These are phyloP conservation scores for Drosophila melanogaster DNA, from an alignment of 1,140 invertebrate species.

Conservation along the genomic window Release_6_plus_ISO1_MT NT_033779.5:4266001-4266500, in stretches of 20 bases:
- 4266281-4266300: slow-evolving; percentile 54
- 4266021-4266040: slow-evolving; percentile 69
- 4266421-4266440: slow-evolving; percentile 18
- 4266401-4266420: slow-evolving; percentile 34
- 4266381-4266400: slow-evolving; percentile 59
- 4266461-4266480: no score
- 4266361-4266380: slow-evolving; percentile 28
- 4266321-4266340: slow-evolving; percentile 8
- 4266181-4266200: slow-evolving; percentile 37
- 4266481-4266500: no score
- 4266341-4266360: slow-evolving; percentile 2
- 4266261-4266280: slow-evolving; percentile 19
- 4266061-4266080: slow-evolving; percentile 28
- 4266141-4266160: neutral
- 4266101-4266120: slow-evolving; percentile 37
- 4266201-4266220: slow-evolving; percentile 45
- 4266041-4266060: slow-evolving; percentile 52
- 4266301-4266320: slow-evolving; percentile 45
- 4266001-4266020: slow-evolving; percentile 77
- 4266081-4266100: slow-evolving; percentile 10
- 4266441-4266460: no score
- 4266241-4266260: slow-evolving; percentile 30
- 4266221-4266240: slow-evolving; percentile 57
- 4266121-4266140: slow-evolving; percentile 34
- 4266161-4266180: slow-evolving; percentile 24